Percentiles rank a stretch among this genome's conserved stretches.
Conservation (phyloP, 2,113 vertebrate genomes). For the Coregonus clupeaformis region DNA sequence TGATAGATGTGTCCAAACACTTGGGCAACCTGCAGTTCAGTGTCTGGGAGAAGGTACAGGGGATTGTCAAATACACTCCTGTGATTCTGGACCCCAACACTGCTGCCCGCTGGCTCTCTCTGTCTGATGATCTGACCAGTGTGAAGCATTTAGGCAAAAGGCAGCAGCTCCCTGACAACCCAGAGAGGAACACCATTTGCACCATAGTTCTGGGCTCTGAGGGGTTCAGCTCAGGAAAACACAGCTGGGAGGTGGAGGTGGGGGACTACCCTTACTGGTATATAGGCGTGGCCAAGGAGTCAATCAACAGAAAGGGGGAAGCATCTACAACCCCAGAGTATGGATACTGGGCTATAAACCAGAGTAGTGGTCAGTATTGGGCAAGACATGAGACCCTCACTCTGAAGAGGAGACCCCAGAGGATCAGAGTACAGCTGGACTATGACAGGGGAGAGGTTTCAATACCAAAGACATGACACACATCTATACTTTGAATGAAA, state of each 20-base stretch:
- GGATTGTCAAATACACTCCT: no score
- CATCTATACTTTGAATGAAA: conserved; percentile 23
- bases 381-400: neutral
- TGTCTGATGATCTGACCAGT: conserved; percentile 24
- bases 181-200: conserved; percentile 32
- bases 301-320: conserved; percentile 27
- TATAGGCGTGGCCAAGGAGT: conserved; percentile 42
- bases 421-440: conserved; percentile 43
- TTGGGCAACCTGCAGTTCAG: no score
- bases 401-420: conserved; percentile 30
- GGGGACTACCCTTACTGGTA: conserved; percentile 26
- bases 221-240: no score
- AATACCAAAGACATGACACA: neutral
- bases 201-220: neutral
- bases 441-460: conserved; percentile 24
- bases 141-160: neutral
- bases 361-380: conserved; percentile 11
- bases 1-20: no score
- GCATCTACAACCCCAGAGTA: neutral
- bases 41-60: no score
- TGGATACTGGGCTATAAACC: conserved; percentile 19
- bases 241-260: neutral
- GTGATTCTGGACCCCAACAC: neutral
- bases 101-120: neutral
- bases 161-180: conserved; percentile 36